Evolutionary conservation across 2,797 vertebrate genomes (phyloP), one percentile per base, ranked within the genome.

Genomic region (Hippoglossus hippoglossus): DNA sequence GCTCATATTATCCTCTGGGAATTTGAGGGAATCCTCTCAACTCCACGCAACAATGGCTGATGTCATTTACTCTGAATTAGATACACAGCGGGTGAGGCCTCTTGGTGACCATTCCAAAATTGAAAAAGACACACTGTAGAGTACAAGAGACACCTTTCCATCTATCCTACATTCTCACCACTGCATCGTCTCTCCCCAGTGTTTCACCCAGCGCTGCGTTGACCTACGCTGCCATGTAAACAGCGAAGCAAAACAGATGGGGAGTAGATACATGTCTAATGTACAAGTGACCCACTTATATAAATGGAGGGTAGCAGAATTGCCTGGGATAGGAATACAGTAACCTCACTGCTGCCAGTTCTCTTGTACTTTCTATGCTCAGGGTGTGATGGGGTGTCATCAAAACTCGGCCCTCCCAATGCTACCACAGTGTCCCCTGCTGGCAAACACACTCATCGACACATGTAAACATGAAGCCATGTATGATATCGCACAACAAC

Each of bases 211-310:
- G 59, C n/a, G 18, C 73, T 36, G 58, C 10, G 5, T 31, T 71
- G 69, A 82, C 82, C 57, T 86, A 56, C 5, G 22, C 76, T 89
- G 80, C 86, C 82, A 76, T 89, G 81, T 86, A 90, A 90, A 90
- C 77, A n/a, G n/a, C n/a, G n/a, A n/a, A 77, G 65, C 52, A 70
- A 66, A 75, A 61, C 74, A 82, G 79, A 80, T 68, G 73, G 82
- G 51, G 63, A 79, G 73, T 61, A 64, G 83, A 86, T 80, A 71
- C 83, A 63, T 81, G 81, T 91, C 66, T 89, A 76, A 91, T 90
- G 82, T 82, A 73, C 82, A 74, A 83, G 81, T 91, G 87, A 92
- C 87, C 92, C 85, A 92, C 74, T 92, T 92, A 78, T 80, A 87
- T 47, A 87, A 92, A 88, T 85, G 80, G 79, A 91, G 87, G 82